Conservation (phyloP, 2,888 invertebrate species). For the Cephus sareptanus region DNA sequence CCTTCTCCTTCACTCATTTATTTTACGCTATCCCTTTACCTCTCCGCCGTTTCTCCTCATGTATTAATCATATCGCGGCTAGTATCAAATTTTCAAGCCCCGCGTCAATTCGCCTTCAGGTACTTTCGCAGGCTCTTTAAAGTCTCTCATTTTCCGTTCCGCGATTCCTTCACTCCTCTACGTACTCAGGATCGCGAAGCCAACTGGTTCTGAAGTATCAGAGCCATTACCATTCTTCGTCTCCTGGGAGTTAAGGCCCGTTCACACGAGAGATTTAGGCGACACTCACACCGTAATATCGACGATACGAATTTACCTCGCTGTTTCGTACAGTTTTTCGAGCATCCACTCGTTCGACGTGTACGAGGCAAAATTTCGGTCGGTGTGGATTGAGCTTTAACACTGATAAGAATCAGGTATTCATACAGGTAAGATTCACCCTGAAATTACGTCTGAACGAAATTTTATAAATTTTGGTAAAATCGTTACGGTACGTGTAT, state of each 20-base stretch:
- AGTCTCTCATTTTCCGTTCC: not conserved
- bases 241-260: not conserved
- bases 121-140: not conserved
- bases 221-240: constrained; percentile 18
- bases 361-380: fast-evolving
- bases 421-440: too few species aligned
- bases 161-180: not conserved
- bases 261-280: not conserved
- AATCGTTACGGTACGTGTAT: too few species aligned
- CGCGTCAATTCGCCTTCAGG: not conserved
- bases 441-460: too few species aligned
- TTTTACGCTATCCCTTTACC: constrained; percentile 13
- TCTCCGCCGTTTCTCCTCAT: not conserved
- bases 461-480: too few species aligned
- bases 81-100: not conserved
- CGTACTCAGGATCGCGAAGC: not conserved
- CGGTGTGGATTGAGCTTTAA: too few species aligned
- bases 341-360: not conserved
- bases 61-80: not conserved
- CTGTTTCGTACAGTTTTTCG: fast-evolving
- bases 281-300: not conserved
- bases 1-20: not conserved
- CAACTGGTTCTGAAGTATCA: constrained; percentile 18
- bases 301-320: not conserved
- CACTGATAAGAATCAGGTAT: too few species aligned